Evolutionary conservation across 2,888 invertebrate species (phyloP), one percentile per base, ranked within the genome.

Genomic region (Campaea margaritaria): DNA sequence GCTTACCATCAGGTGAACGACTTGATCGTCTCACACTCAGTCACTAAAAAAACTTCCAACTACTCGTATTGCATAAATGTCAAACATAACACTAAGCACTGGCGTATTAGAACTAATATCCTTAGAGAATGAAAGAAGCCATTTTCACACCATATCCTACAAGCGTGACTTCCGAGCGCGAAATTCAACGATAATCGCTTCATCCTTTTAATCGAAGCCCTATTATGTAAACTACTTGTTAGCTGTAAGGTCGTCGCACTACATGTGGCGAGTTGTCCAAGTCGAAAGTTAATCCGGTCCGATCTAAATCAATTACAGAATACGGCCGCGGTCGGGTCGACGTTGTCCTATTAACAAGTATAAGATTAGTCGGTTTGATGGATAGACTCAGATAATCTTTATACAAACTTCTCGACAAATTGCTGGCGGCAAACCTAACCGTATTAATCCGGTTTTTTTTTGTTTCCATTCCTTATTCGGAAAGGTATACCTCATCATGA

Each of bases 121-220:
- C 44, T 59, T 59, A 58, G 54, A 28, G 60, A 46, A 57, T 58
- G 58, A 55, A 60, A 59, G 76, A 80, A 82, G 79, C 79, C 75
- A 69, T 75, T 64, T 70, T 73, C 67, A 71, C 75, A 71, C 80
- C 71, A 72, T 73, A 76, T 76, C 71, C 68, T 65, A 70, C 62
- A 68, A 69, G 72, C 70, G 73, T 69, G 74, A 70, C 72, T 74
- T 70, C 78, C 68, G 74, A 76, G 79, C 76, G 78, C 74, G 31
- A 79, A 86, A 81, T 76, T 79, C 76, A 64, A 31, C 67, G 73
- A 75, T 82, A 82, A 86, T 85, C 83, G 78, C 78, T 78, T 75
- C 74, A 86, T 89, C 87, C 87, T 79, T 86, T 90, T 89, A 90
- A 82, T 82, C 78, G 90, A 91, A 89, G 83, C 88, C 91, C 50